Evolutionary conservation across 2,113 vertebrate genomes (phyloP), one percentile per base, ranked within the genome.

Genomic region (Hirundichthys speculiger): DNA sequence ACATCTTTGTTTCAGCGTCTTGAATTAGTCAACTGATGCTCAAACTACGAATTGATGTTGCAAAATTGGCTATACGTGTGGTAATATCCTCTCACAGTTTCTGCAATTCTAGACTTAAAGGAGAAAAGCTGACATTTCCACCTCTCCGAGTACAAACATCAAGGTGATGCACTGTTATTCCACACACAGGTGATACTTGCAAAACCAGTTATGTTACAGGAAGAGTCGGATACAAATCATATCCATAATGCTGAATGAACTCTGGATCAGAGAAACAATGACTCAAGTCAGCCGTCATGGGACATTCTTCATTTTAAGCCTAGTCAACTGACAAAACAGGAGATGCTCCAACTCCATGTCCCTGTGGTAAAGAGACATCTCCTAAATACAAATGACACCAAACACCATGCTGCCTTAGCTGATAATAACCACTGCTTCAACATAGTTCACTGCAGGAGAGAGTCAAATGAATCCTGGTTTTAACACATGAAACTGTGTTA

Each of bases 371-470:
- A 34, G 11, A 34, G 30, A 34, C 30, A 34, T 45, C 22, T 58
- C 61, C 66, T 50, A 2, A 19, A 5, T 3, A 53, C 18, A 38
- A 52, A 3, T 3, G 3, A 16, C 14, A 77, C 60, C 68, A 65
- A n/a, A 56, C 56, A 45, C 71, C 60, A 64, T 11, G 59, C 59
- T 18, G 20, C 16, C 21, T 39, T 27, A 10, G 27, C 39, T 46
- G 11, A 30, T 66, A 40, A 64, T 42, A 39, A 59, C 64, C 58
- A 24, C 49, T 52, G 45, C 39, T 60, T 74, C 48, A 77, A 13
- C 49, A 45, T n/a, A 56, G 47, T 7, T 51, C 41, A 61, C 61
- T 75, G 58, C 61, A 45, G 49, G 77, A 69, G 2, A n/a, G 19
- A 50, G 13, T 11, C n/a, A 8, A 3, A 22, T 55, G 2, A 40